These are phyloP conservation scores for Cephalopholis sonnerati DNA, from an alignment of 2,113 vertebrate genomes.

Conservation along the genomic window DNA sequence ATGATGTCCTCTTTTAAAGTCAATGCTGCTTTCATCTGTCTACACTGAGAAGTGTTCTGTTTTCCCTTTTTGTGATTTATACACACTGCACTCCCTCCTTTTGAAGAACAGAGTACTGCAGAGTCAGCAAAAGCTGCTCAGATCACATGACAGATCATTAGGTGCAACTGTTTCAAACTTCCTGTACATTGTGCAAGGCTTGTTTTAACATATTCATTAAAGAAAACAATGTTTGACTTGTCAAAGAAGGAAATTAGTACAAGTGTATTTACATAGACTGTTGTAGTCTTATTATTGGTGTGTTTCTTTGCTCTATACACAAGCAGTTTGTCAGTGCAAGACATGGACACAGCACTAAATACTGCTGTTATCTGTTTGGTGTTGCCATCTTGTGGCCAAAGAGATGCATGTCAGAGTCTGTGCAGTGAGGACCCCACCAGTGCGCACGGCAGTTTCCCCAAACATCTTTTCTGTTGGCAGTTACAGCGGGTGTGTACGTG, in stretches of 20 bases:
- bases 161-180: constrained; percentile 57
- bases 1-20: background rate
- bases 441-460: background rate
- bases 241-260: no score
- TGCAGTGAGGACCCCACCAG: background rate
- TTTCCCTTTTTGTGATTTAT: constrained; percentile 13
- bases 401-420: background rate
- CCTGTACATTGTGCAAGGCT: constrained; percentile 52
- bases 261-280: background rate
- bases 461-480: background rate
- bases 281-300: background rate
- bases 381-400: constrained; percentile 71
- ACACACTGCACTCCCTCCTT: constrained; percentile 53
- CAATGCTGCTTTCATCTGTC: background rate
- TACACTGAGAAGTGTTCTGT: background rate
- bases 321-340: background rate
- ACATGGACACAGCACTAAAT: background rate
- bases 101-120: constrained; percentile 59
- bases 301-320: background rate
- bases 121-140: constrained; percentile 67
- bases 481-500: accelerated
- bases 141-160: constrained; percentile 73
- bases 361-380: constrained; percentile 14
- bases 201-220: background rate
- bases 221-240: background rate